A percentile compares a stretch with the other conserved stretches of the same genome.
Conservation (phyloP, 2,888 invertebrate species). For the Scaptomyza parva region DNA sequence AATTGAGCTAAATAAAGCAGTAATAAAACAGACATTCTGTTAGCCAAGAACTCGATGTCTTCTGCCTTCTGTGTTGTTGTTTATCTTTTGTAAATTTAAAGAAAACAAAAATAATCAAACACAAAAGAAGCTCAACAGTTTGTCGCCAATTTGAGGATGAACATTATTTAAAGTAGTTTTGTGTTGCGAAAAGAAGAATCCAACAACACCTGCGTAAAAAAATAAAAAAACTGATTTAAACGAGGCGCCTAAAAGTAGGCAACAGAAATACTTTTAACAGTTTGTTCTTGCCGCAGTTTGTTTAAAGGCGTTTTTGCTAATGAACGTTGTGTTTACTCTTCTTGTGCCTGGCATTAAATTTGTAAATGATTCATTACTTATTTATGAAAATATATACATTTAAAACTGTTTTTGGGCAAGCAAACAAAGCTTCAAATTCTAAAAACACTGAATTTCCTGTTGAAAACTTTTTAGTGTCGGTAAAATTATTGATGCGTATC, state of each 20-base stretch:
- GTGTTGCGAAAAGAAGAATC: slow-evolving; percentile 10
- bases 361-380: slow-evolving; percentile 15
- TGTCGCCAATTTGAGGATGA: slow-evolving; percentile 36
- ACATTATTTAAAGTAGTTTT: slow-evolving; percentile 53
- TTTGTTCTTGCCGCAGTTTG: not conserved
- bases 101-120: slow-evolving; percentile 57
- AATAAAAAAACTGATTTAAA: not conserved
- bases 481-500: slow-evolving; percentile 23
- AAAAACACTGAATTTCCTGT: slow-evolving; percentile 23
- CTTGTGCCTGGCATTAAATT: not conserved
- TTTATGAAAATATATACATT: slow-evolving; percentile 9
- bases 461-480: slow-evolving; percentile 28
- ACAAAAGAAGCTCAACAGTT: slow-evolving; percentile 18
- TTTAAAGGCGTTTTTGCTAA: not conserved
- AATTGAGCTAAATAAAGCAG: slow-evolving; percentile 6
- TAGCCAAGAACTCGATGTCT: not conserved
- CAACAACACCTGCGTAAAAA: slow-evolving; percentile 48
- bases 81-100: slow-evolving; percentile 67
- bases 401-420: not conserved
- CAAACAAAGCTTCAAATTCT: slow-evolving; percentile 10
- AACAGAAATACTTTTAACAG: slow-evolving; percentile 23
- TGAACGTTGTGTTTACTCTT: not conserved
- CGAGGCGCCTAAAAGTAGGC: slow-evolving; percentile 31
- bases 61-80: slow-evolving; percentile 20
- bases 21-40: slow-evolving; percentile 1